Evolutionary conservation across 2,797 vertebrate species (phyloP), one percentile per base, ranked within the genome.

Genomic region (Gambusia yucatana): DNA sequence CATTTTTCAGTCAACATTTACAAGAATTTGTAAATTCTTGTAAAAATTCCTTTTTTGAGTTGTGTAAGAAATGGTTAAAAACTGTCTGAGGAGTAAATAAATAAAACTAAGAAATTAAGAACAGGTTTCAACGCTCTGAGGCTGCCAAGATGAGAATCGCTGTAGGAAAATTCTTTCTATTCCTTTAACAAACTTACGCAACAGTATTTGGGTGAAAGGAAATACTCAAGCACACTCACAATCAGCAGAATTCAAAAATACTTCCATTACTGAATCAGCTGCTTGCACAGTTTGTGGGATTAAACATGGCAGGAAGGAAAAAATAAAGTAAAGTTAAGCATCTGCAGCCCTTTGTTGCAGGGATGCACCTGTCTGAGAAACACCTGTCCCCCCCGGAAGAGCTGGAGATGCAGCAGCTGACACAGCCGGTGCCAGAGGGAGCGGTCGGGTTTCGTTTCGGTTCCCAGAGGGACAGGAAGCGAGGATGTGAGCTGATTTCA

Each of bases 401-500:
- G 87, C 81, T 78, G 79, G 59, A 81, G 83, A 86, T 6, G 41
- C 79, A 82, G 86, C 93, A 88, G 93, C 90, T 94, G 93, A 84
- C 77, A 77, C 74, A 74, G 76, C 78, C 81, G 77, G 84, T 76
- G 89, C 83, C 88, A 86, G 61, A 71, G 78, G 85, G 84, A 65
- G 77, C 83, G 84, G 86, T 85, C 85, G 50, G 50, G 82, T 93
- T 92, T 89, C 84, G 84, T 82, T 75, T 87, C 65, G 77, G 59
- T 76, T 85, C 88, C 88, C 90, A 50, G 39, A 71, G 39, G 74
- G 88, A 88, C 67, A 72, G 82, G 65, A 81, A 77, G 75, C 39
- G 36, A 86, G 86, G 87, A 84, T 86, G 84, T 85, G 87, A 92
- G 88, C 84, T 87, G 85, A 93, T 93, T 92, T 94, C 87, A 90